Evolutionary conservation across 2,113 vertebrate genomes (phyloP).

Genomic region (Recurvirostra avosetta): DNA sequence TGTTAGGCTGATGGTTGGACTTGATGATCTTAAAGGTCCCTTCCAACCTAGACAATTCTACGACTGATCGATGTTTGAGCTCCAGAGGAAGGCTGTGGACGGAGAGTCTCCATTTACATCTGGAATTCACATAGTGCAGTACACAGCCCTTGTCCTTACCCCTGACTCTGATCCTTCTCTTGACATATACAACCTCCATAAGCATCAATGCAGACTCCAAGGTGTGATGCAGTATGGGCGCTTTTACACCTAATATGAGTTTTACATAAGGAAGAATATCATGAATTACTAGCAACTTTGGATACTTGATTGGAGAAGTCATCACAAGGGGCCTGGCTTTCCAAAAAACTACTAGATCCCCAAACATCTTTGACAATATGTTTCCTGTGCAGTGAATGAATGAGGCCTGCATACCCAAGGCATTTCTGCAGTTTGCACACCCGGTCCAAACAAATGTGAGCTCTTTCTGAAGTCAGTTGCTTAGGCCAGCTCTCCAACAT

Average conservation of each 20-base stretch:
- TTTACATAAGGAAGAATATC: not conserved
- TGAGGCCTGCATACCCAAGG: not conserved
- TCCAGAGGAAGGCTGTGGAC: not conserved
- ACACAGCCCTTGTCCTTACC: not conserved
- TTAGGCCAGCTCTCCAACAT: not conserved
- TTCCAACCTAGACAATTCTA: too few relatives aligned
- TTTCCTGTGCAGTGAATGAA: not conserved
- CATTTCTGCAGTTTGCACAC: not conserved
- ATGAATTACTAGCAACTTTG: not conserved
- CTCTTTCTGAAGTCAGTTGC: not conserved
- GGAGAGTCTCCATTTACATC: not conserved
- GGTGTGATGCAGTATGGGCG: not conserved
- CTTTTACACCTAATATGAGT: not conserved
- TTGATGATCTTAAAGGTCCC: too few relatives aligned
- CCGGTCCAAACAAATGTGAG: not conserved
- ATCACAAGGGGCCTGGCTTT: not conserved
- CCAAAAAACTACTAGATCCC: not conserved
- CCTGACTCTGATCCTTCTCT: not conserved
- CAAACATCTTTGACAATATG: not conserved
- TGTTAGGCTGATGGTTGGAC: too few relatives aligned
- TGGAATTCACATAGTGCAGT: not conserved
- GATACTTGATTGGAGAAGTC: not conserved
- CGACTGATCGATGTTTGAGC: not conserved
- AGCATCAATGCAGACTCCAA: not conserved
- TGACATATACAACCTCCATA: not conserved